These are phyloP conservation scores for Oxystoma pomonae DNA, from an alignment of 2,888 invertebrate genomes.

Conservation along the genomic window DNA sequence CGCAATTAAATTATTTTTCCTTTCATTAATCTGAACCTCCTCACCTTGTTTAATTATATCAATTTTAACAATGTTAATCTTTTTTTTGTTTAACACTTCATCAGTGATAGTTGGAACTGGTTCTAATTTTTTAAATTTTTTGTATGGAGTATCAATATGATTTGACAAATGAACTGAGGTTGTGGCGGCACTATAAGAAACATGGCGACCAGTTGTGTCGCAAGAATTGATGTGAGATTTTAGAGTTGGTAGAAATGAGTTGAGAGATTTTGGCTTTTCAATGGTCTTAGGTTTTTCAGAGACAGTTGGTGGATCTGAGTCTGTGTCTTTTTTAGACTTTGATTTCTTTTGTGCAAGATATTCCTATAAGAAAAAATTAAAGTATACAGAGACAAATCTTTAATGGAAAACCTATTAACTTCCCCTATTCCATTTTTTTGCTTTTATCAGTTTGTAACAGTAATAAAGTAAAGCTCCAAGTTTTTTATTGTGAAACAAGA, in stretches of 20 bases:
- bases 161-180: background rate
- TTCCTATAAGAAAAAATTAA: too few species aligned
- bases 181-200: background rate
- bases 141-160: background rate
- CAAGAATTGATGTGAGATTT: background rate
- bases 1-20: background rate
- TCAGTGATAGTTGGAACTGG: background rate
- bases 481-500: too few species aligned
- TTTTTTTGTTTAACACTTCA: background rate
- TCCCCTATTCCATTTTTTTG: too few species aligned
- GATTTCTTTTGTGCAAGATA: too few species aligned
- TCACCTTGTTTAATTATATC: background rate
- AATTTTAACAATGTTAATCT: background rate
- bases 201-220: background rate
- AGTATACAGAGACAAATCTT: too few species aligned
- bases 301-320: background rate
- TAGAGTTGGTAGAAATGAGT: background rate
- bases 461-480: too few species aligned
- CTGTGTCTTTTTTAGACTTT: too few species aligned
- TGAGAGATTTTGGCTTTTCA: background rate
- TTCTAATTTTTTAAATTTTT: background rate
- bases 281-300: background rate
- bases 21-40: background rate
- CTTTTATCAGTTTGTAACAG: too few species aligned
- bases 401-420: too few species aligned